Percentiles rank a stretch among this genome's conserved stretches.
Evolutionary conservation across 2,797 vertebrate species (phyloP).

Genomic region (Anguilla obscura): DNA sequence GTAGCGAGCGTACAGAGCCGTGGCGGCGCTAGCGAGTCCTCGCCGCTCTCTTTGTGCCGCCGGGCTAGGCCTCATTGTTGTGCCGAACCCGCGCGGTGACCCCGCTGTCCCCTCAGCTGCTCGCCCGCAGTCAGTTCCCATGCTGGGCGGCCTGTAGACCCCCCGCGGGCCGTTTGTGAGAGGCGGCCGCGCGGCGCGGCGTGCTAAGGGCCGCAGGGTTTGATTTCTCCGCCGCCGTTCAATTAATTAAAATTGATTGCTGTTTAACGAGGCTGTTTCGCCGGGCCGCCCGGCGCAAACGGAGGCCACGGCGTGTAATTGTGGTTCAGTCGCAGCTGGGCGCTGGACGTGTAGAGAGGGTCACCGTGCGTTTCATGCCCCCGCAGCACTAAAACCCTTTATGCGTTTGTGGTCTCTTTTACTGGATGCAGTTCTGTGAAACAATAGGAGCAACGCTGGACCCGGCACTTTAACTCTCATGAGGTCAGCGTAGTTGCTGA

Average conservation of each 20-base stretch:
- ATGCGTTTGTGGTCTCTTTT: constrained; percentile 10
- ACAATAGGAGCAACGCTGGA: not conserved
- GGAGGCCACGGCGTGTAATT: constrained; percentile 10
- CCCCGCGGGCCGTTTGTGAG: not conserved
- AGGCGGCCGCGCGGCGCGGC: not conserved
- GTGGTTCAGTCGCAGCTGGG: not conserved
- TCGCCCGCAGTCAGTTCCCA: constrained; percentile 6
- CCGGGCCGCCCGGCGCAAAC: constrained; percentile 21
- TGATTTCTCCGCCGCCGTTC: constrained; percentile 25
- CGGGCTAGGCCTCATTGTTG: constrained; percentile 35
- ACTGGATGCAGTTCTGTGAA: not conserved
- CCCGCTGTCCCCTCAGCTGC: constrained; percentile 27
- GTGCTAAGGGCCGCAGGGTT: constrained; percentile 15
- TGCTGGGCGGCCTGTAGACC: constrained; percentile 19
- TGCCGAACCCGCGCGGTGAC: constrained; percentile 37
- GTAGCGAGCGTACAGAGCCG: constrained; percentile 32
- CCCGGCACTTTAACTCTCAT: not conserved
- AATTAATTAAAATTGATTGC: constrained; percentile 51
- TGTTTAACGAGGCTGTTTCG: constrained; percentile 39
- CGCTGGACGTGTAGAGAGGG: not conserved
- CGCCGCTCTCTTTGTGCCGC: constrained; percentile 21
- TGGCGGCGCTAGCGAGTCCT: constrained; percentile 31
- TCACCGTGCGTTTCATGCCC: not conserved
- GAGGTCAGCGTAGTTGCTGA: not conserved
- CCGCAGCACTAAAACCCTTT: not conserved